Percentiles rank a stretch among this genome's conserved stretches.
phyloP scores from a whole-genome alignment of 1,140 invertebrate genomes.

The Chrysomallon squamiferum region DNA sequence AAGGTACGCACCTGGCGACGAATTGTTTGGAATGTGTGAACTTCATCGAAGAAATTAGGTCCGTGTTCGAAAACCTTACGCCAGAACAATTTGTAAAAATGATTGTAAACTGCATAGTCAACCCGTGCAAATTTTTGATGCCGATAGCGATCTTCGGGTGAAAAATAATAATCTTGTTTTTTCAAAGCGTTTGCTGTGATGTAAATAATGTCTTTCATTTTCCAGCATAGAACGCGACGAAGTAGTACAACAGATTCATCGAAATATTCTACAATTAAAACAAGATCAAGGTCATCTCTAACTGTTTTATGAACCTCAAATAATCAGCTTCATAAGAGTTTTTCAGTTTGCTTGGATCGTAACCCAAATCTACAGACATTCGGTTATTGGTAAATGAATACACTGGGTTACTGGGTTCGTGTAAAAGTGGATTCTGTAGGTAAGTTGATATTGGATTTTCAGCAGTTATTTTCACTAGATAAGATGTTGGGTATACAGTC shows the following conservation, averaged over 20 bases:
- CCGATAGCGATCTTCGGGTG: not conserved
- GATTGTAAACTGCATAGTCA: slow-evolving; percentile 28
- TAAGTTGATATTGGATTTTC: slow-evolving; percentile 10
- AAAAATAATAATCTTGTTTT: not conserved
- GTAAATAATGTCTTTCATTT: slow-evolving; percentile 61
- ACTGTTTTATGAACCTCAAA: slow-evolving; percentile 15
- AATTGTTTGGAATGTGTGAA: slow-evolving; percentile 2
- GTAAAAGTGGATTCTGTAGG: slow-evolving; percentile 26
- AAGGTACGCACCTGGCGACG: slow-evolving; percentile 4
- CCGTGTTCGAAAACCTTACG: slow-evolving; percentile 11
- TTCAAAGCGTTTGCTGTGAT: slow-evolving; percentile 17
- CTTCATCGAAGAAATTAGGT: slow-evolving; percentile 10
- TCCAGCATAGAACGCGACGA: slow-evolving; percentile 65
- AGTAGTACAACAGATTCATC: slow-evolving; percentile 67
- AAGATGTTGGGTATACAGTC: slow-evolving; percentile 2
- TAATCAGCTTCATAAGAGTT: slow-evolving; percentile 8
- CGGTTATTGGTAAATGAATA: slow-evolving; percentile 35
- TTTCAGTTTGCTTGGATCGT: not conserved
- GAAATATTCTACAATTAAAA: slow-evolving; percentile 67
- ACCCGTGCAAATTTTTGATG: slow-evolving; percentile 11
- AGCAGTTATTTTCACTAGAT: slow-evolving; percentile 16
- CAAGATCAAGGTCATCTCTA: slow-evolving; percentile 61
- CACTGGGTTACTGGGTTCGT: slow-evolving; percentile 3
- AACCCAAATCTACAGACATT: slow-evolving; percentile 42
- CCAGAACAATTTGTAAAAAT: slow-evolving; percentile 21